Conservation (phyloP, 1,140 invertebrate species). For the Harpegnathos saltator region DNA sequence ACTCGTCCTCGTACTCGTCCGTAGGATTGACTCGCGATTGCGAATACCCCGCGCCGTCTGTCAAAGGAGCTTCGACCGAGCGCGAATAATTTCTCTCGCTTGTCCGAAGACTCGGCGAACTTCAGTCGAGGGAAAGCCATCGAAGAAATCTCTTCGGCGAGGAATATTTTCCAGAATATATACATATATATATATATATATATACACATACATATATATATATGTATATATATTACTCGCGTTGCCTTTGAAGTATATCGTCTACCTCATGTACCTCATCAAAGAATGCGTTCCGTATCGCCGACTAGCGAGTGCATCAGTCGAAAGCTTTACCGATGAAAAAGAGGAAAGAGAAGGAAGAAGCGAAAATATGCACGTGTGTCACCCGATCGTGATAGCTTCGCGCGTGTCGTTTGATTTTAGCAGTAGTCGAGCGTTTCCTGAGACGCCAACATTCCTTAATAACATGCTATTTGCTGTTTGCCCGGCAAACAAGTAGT, state of each 20-base stretch:
- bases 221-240: slow-evolving; percentile 37
- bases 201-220: slow-evolving; percentile 6
- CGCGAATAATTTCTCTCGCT: slow-evolving; percentile 69
- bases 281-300: slow-evolving; percentile 40
- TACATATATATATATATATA: too few species aligned
- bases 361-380: neutral
- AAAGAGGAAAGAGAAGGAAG: neutral
- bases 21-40: slow-evolving; percentile 51
- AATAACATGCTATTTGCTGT: neutral
- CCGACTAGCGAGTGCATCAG: slow-evolving; percentile 22
- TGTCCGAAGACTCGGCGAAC: slow-evolving; percentile 61
- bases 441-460: neutral
- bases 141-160: slow-evolving; percentile 53
- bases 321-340: slow-evolving; percentile 20
- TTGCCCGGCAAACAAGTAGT: slow-evolving; percentile 29
- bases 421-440: neutral
- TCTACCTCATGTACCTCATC: slow-evolving; percentile 48
- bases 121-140: slow-evolving; percentile 6
- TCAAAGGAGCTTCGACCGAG: slow-evolving; percentile 63
- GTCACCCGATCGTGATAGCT: slow-evolving; percentile 17
- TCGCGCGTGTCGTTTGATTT: neutral
- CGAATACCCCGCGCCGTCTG: slow-evolving; percentile 47
- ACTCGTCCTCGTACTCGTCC: slow-evolving; percentile 46
- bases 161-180: slow-evolving; percentile 60
- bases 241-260: slow-evolving; percentile 62